Conservation (phyloP, 2,888 invertebrate genomes). For the Patella ulyssiponensis region DNA sequence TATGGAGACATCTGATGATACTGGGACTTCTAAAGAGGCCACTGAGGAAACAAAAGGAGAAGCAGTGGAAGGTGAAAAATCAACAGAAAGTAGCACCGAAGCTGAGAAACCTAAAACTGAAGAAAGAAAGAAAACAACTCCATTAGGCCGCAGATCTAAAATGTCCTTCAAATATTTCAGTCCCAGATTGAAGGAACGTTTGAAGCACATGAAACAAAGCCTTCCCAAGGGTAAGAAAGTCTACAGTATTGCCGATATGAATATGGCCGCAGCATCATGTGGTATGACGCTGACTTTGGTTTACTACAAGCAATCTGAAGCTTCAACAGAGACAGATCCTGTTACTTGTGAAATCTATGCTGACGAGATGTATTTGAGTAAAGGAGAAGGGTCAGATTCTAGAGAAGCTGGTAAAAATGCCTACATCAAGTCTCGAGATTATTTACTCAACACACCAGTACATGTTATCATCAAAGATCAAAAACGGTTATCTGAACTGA, state of each 20-base stretch:
- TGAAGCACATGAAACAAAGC: slow-evolving; percentile 2
- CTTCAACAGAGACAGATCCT: not conserved
- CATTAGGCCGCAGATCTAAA: slow-evolving; percentile 1
- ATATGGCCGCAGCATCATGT: slow-evolving; percentile 2
- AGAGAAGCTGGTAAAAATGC: slow-evolving; percentile 2
- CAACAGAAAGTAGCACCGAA: not conserved
- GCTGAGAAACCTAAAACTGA: not conserved
- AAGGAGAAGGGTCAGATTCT: not conserved
- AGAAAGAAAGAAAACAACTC: not conserved
- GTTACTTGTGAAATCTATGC: not conserved
- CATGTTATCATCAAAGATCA: not conserved
- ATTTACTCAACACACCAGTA: not conserved
- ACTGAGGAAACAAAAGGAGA: not conserved
- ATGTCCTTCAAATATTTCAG: slow-evolving; percentile 8
- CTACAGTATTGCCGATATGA: slow-evolving; percentile 5
- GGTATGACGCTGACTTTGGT: not conserved
- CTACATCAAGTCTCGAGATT: slow-evolving; percentile 1
- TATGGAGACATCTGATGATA: slow-evolving; percentile 1
- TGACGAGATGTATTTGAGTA: slow-evolving; percentile 4
- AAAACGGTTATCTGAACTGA: not conserved
- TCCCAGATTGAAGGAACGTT: not conserved
- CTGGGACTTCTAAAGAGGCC: not conserved
- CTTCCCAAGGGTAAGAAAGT: slow-evolving; percentile 3
- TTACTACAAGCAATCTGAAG: not conserved
- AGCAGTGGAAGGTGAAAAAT: not conserved